Conservation (phyloP, 2,797 vertebrate genomes). For the Lindbergichthys nudifrons region DNA sequence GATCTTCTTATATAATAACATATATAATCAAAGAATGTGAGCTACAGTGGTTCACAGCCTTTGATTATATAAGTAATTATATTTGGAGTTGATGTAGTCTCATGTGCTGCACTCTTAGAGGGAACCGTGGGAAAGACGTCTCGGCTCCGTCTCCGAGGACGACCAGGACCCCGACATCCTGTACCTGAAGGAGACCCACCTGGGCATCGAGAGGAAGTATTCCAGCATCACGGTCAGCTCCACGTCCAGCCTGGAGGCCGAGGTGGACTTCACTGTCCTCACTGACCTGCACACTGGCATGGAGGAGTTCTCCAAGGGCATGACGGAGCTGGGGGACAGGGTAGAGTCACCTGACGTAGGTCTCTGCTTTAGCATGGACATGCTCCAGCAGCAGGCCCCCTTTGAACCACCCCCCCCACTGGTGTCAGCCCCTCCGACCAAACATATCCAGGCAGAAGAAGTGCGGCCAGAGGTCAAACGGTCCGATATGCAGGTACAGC, state of each 20-base stretch:
- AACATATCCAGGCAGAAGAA: slow-evolving; percentile 68
- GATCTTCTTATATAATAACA: too few species aligned
- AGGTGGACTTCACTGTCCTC: slow-evolving; percentile 97
- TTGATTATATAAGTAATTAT: background rate
- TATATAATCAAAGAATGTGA: too few species aligned
- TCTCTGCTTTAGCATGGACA: slow-evolving; percentile 87
- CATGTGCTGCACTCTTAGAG: slow-evolving; percentile 67
- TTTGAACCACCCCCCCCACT: slow-evolving; percentile 62
- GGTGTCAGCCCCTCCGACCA: slow-evolving; percentile 65
- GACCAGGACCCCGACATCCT: slow-evolving; percentile 92
- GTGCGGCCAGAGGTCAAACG: slow-evolving; percentile 71
- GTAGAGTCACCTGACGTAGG: slow-evolving; percentile 90
- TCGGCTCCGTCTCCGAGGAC: slow-evolving; percentile 89
- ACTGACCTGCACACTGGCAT: slow-evolving; percentile 96
- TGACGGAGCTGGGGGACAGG: slow-evolving; percentile 83
- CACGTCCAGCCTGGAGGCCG: slow-evolving; percentile 96
- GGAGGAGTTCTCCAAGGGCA: slow-evolving; percentile 94
- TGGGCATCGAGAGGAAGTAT: slow-evolving; percentile 97
- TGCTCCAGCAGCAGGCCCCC: slow-evolving; percentile 77
- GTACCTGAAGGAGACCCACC: slow-evolving; percentile 95
- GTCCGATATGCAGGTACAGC: slow-evolving; percentile 71
- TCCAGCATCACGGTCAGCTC: slow-evolving; percentile 98
- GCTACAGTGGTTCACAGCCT: background rate
- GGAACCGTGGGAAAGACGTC: slow-evolving; percentile 89
- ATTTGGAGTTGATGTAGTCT: background rate